A percentile compares a stretch with the other conserved stretches of the same genome.
Evolutionary conservation across 2,888 invertebrate genomes (phyloP).

Genomic region (Ectobius pallidus): DNA sequence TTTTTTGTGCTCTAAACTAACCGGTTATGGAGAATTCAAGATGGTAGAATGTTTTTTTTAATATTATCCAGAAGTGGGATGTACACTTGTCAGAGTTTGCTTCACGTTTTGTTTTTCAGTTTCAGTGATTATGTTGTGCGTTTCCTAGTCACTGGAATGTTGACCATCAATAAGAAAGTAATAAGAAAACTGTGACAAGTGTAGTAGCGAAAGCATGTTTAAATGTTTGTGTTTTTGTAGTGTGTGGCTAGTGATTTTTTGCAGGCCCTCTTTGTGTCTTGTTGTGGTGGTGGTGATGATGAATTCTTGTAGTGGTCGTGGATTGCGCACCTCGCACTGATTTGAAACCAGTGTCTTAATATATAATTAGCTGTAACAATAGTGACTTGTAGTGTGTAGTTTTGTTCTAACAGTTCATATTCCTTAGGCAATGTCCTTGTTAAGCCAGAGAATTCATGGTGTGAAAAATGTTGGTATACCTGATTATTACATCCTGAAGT

Average conservation of each 20-base stretch:
- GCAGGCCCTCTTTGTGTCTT: slow-evolving; percentile 6
- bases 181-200: not conserved
- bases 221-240: slow-evolving; percentile 1
- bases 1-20: too few relatives aligned
- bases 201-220: not conserved
- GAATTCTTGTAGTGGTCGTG: not conserved
- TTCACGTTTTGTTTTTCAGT: not conserved
- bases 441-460: not conserved
- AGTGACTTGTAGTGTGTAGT: slow-evolving; percentile 2
- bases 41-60: not conserved
- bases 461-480: not conserved
- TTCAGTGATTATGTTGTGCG: too few relatives aligned
- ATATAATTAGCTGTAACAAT: not conserved
- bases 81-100: not conserved
- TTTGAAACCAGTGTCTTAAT: not conserved
- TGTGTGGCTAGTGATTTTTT: not conserved
- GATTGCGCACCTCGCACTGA: not conserved
- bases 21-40: not conserved
- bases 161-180: not conserved
- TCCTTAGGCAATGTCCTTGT: not conserved
- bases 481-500: too few relatives aligned
- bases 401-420: not conserved
- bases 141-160: too few relatives aligned
- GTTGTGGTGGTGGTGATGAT: not conserved
- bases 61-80: not conserved